Conservation (phyloP, 2,113 vertebrate species). For the Onychostruthus taczanowskii region DNA sequence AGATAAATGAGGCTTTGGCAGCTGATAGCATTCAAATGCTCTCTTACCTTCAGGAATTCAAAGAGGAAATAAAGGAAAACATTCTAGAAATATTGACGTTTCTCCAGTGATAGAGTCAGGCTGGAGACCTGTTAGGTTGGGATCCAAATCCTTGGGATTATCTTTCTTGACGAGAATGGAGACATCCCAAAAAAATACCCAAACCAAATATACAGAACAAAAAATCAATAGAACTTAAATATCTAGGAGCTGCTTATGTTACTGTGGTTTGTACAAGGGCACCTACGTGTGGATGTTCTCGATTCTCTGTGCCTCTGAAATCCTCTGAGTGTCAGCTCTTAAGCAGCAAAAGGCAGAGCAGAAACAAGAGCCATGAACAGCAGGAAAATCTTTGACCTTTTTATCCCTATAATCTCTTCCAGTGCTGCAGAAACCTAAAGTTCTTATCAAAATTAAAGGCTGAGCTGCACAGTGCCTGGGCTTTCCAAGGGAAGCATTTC, state of each 20-base stretch:
- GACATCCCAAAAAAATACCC: neutral
- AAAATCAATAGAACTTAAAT: neutral
- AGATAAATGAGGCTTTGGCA: neutral
- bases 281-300: accelerated
- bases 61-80: neutral
- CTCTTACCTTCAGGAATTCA: neutral
- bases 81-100: neutral
- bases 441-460: neutral
- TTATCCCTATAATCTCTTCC: neutral
- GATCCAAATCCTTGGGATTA: neutral
- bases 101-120: neutral
- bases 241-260: neutral
- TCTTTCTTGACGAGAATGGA: neutral
- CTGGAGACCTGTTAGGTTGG: neutral
- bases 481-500: neutral
- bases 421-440: neutral
- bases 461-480: neutral
- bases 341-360: neutral
- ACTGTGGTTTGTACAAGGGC: neutral
- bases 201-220: neutral
- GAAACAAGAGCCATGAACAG: neutral
- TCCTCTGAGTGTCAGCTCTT: neutral
- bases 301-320: neutral
- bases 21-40: neutral
- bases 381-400: neutral